Percentiles rank a stretch among this genome's conserved stretches.
Conservation (phyloP, 2,797 vertebrate species). For the Momotus momota region DNA sequence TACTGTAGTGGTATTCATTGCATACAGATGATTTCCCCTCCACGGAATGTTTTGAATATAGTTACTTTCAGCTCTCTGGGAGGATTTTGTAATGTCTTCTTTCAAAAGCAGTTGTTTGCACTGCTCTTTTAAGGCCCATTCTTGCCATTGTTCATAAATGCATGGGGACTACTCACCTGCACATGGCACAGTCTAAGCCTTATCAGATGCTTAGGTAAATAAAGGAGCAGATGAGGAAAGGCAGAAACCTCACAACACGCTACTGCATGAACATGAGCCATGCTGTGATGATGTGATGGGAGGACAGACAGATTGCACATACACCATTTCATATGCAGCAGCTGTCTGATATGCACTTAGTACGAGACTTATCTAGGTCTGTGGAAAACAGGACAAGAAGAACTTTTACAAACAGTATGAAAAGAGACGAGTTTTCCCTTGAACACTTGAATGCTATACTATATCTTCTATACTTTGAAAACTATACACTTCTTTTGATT, state of each 20-base stretch:
- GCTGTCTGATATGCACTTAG: background rate
- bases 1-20: background rate
- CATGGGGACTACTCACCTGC: background rate
- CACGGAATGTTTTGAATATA: background rate
- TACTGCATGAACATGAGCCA: background rate
- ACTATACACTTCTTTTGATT: background rate
- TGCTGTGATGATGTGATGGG: background rate
- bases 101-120: constrained; percentile 29
- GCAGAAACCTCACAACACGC: background rate
- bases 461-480: background rate
- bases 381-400: background rate
- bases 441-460: background rate
- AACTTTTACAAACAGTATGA: constrained; percentile 9
- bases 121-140: background rate
- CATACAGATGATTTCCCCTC: constrained; percentile 11
- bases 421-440: constrained; percentile 10
- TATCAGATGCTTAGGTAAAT: background rate
- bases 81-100: background rate
- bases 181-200: background rate
- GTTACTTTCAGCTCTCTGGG: background rate
- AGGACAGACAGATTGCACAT: background rate
- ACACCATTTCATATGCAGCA: background rate
- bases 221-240: background rate
- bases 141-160: background rate
- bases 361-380: background rate